These are phyloP conservation scores for Ceyx margarethae DNA, from an alignment of 2,113 vertebrate species.

Conservation along the genomic window DNA sequence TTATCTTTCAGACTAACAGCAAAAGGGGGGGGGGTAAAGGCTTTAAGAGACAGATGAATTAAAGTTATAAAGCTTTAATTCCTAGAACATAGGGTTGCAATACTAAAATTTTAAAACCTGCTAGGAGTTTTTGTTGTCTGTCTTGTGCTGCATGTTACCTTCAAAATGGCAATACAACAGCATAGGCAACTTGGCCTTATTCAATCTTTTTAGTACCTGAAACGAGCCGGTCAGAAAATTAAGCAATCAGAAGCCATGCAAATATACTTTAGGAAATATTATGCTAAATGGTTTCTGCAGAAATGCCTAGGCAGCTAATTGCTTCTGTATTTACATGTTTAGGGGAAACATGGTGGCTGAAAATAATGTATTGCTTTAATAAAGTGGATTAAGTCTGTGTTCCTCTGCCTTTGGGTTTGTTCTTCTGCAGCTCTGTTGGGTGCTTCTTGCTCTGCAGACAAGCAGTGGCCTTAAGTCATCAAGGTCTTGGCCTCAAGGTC, in stretches of 20 bases:
- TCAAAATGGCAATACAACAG: background rate
- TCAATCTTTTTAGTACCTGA: constrained; percentile 26
- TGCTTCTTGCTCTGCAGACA: background rate
- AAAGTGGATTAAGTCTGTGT: background rate
- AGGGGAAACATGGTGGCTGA: constrained; percentile 47
- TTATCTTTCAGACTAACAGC: constrained; percentile 33
- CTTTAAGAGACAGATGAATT: constrained; percentile 10
- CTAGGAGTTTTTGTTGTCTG: background rate
- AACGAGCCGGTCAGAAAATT: constrained; percentile 53
- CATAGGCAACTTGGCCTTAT: background rate
- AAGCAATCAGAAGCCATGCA: constrained; percentile 41
- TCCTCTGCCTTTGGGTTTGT: background rate
- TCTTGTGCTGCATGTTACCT: constrained; percentile 2
- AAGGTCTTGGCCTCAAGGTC: constrained; percentile 51
- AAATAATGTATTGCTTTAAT: constrained; percentile 36
- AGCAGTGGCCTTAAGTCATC: background rate
- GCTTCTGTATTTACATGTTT: constrained; percentile 49
- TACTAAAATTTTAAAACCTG: background rate
- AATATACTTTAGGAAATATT: constrained; percentile 57
- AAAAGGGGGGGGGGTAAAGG: background rate
- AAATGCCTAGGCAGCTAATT: constrained; percentile 58
- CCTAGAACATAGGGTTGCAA: background rate
- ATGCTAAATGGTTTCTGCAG: constrained; percentile 39
- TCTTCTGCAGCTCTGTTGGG: background rate
- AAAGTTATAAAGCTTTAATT: background rate